phyloP scores from a whole-genome alignment of 2,888 invertebrate species.

The Stenodema calcarata region DNA sequence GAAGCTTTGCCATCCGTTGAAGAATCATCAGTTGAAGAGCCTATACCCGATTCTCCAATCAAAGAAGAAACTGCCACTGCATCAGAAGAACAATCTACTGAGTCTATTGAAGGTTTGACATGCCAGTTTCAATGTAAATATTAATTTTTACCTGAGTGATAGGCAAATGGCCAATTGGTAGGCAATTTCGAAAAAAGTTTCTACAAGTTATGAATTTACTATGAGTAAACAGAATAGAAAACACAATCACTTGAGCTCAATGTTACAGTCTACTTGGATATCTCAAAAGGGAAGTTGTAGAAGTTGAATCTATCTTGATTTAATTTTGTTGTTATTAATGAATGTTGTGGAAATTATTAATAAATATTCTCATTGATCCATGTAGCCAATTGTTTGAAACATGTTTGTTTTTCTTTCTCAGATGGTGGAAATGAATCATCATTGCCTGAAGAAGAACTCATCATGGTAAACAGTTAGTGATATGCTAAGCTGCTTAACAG shows the following conservation, averaged over 20 bases:
- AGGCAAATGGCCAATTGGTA: not conserved
- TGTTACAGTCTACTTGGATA: too few relatives aligned
- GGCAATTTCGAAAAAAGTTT: too few relatives aligned
- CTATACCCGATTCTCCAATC: constrained; percentile 62
- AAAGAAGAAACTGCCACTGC: not conserved
- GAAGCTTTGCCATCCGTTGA: not conserved
- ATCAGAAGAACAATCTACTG: not conserved
- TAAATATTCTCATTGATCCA: too few relatives aligned
- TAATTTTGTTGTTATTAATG: too few relatives aligned
- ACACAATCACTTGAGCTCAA: too few relatives aligned
- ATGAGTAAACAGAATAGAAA: not conserved
- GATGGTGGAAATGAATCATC: not conserved
- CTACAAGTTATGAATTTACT: too few relatives aligned
- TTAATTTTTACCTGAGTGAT: too few relatives aligned
- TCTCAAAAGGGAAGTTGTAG: too few relatives aligned
- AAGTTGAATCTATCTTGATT: too few relatives aligned
- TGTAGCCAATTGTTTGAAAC: too few relatives aligned
- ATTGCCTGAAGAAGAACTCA: constrained; percentile 68
- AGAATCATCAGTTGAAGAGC: not conserved
- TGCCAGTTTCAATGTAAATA: not conserved
- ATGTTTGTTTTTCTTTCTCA: not conserved
- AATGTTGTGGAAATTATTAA: too few relatives aligned
- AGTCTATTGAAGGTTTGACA: not conserved
- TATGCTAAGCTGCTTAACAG: not conserved
- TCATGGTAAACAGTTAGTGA: constrained; percentile 64